phyloP scores from a whole-genome alignment of 2,113 vertebrate species.

The Entelurus aequoreus region DNA sequence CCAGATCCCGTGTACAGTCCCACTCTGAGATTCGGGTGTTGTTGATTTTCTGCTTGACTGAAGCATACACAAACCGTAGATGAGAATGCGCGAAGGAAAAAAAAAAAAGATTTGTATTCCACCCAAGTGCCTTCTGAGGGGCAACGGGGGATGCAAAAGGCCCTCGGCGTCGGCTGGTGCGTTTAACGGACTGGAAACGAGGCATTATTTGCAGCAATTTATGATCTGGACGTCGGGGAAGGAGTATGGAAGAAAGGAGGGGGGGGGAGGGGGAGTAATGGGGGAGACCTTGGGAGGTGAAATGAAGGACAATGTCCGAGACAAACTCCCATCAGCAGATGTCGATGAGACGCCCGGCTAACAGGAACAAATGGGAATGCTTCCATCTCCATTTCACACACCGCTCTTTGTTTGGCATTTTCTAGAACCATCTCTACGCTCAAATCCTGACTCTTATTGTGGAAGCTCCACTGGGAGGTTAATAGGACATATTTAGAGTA shows the following conservation, averaged over 20 bases:
- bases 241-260: constrained; percentile 36
- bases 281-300: constrained; percentile 60
- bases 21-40: constrained; percentile 42
- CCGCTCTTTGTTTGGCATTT: constrained; percentile 30
- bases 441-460: constrained; percentile 11
- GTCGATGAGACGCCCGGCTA: constrained; percentile 49
- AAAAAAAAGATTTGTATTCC: constrained; percentile 52
- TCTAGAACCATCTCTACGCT: constrained; percentile 16
- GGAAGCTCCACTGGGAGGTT: constrained; percentile 16
- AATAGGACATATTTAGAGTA: constrained; percentile 1
- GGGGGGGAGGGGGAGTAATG: constrained; percentile 32
- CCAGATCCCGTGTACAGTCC: no score
- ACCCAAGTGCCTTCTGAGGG: constrained; percentile 55
- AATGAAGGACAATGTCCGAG: constrained; percentile 66
- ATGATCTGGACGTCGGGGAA: constrained; percentile 52
- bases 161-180: constrained; percentile 55
- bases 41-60: constrained; percentile 43
- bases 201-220: constrained; percentile 72
- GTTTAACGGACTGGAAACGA: constrained; percentile 72
- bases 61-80: constrained; percentile 55
- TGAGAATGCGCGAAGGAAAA: constrained; percentile 34
- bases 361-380: constrained; percentile 49
- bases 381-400: constrained; percentile 45
- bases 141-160: constrained; percentile 60
- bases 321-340: constrained; percentile 65